Conservation (phyloP, 2,888 invertebrate genomes). For the Ptychoptera albimana region DNA sequence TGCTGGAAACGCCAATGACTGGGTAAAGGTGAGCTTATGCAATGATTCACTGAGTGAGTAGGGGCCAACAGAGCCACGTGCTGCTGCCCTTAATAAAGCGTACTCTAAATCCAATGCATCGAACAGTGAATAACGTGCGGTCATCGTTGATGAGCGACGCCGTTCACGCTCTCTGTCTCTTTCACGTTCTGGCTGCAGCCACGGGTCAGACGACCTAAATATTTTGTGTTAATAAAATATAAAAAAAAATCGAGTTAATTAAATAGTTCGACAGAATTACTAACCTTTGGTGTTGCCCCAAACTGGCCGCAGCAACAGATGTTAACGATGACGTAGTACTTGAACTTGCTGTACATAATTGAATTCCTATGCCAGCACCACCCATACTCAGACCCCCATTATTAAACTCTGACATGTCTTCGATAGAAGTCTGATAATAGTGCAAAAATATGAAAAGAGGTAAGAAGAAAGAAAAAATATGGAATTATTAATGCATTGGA, state of each 20-base stretch:
- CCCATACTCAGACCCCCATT: conserved; percentile 15
- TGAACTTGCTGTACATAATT: conserved; percentile 33
- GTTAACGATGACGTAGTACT: conserved; percentile 43
- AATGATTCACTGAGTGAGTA: conserved; percentile 54
- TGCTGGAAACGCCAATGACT: conserved; percentile 56
- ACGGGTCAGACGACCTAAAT: conserved; percentile 23
- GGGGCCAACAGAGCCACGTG: conserved; percentile 53
- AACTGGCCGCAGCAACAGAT: conserved; percentile 31
- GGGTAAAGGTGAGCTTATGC: conserved; percentile 57
- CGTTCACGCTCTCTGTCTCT: conserved; percentile 28
- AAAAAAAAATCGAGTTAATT: not conserved
- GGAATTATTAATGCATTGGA: too few relatives aligned
- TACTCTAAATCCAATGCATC: conserved; percentile 57
- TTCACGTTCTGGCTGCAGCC: conserved; percentile 27
- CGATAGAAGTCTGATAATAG: conserved; percentile 22
- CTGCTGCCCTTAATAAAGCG: conserved; percentile 48
- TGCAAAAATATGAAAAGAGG: not conserved
- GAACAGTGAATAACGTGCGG: conserved; percentile 48
- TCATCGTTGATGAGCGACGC: conserved; percentile 42
- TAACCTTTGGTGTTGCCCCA: conserved; percentile 25
- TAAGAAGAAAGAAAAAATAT: not conserved
- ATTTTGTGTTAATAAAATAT: not conserved
- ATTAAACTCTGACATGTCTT: conserved; percentile 32
- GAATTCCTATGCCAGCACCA: conserved; percentile 17
- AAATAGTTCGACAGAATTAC: too few relatives aligned